Evolutionary conservation across 2,113 vertebrate species (phyloP).

Genomic region (Apaloderma vittatum): DNA sequence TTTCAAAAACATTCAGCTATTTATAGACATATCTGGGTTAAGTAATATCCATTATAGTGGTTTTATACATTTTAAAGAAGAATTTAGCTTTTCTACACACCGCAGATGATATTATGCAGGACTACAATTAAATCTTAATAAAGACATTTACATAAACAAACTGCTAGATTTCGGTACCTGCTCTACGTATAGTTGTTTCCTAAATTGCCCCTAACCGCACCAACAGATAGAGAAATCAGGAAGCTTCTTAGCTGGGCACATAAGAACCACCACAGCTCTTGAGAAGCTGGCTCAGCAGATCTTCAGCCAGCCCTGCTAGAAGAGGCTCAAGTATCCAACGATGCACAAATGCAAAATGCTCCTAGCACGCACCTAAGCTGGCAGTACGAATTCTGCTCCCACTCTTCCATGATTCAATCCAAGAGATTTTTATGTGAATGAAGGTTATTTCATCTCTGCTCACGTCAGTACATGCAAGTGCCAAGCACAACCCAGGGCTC

Average conservation of each 20-base stretch:
- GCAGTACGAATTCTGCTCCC: background rate
- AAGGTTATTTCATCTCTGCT: background rate
- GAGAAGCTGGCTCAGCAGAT: background rate
- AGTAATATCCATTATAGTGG: background rate
- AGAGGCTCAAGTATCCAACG: background rate
- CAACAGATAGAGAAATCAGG: background rate
- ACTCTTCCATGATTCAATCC: background rate
- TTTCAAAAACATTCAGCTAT: constrained; percentile 4
- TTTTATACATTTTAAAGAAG: background rate
- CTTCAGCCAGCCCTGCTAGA: background rate
- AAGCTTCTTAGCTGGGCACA: background rate
- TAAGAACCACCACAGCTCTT: background rate
- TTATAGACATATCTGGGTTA: constrained; percentile 14
- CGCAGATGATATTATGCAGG: background rate
- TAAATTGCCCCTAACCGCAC: background rate
- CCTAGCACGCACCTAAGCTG: background rate
- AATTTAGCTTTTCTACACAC: background rate
- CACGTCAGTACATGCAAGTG: background rate
- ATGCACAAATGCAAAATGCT: background rate
- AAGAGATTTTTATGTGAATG: background rate
- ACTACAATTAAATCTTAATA: background rate
- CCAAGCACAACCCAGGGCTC: background rate
- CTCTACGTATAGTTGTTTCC: background rate
- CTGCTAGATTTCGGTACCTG: background rate
- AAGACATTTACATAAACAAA: background rate